Evolutionary conservation across 2,113 vertebrate genomes (phyloP).

Genomic region (Nothobranchius kuhntae): DNA sequence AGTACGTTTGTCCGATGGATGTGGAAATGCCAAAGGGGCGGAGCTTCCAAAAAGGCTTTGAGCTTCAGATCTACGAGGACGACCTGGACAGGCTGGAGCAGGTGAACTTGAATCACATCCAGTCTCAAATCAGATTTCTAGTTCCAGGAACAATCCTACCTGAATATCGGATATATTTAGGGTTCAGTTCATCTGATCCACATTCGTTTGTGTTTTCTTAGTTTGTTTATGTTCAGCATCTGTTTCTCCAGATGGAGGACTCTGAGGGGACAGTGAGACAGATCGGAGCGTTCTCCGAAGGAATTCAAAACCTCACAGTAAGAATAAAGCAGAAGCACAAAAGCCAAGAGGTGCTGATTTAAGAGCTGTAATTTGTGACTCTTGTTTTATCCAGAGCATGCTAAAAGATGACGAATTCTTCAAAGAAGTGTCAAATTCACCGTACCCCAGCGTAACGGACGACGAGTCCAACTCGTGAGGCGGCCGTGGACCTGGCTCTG

Average conservation of each 20-base stretch:
- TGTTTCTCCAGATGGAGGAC: conserved; percentile 91
- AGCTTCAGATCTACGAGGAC: conserved; percentile 90
- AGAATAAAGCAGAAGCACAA: conserved; percentile 36
- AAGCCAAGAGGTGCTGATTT: neutral
- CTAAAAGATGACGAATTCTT: conserved; percentile 97
- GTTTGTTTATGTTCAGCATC: neutral
- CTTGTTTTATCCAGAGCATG: conserved; percentile 86
- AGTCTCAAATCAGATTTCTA: no score
- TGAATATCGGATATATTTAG: neutral
- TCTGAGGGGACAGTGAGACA: conserved; percentile 98
- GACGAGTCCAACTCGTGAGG: conserved; percentile 91
- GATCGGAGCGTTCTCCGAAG: conserved; percentile 96
- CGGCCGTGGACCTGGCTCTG: conserved; percentile 49
- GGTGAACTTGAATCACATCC: conserved; percentile 67
- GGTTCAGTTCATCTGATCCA: no score
- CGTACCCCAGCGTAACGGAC: conserved; percentile 88
- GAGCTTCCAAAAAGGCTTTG: conserved; percentile 87
- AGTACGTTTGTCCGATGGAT: conserved; percentile 98
- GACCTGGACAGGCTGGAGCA: conserved; percentile 94
- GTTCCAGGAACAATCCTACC: neutral
- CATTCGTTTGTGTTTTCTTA: neutral
- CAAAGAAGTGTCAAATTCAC: conserved; percentile 87
- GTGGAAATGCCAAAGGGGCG: conserved; percentile 87
- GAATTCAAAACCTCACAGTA: conserved; percentile 98
- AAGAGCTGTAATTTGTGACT: neutral